phyloP scores from a whole-genome alignment of 2,888 invertebrate genomes.

The Agrenia bidenticulata region DNA sequence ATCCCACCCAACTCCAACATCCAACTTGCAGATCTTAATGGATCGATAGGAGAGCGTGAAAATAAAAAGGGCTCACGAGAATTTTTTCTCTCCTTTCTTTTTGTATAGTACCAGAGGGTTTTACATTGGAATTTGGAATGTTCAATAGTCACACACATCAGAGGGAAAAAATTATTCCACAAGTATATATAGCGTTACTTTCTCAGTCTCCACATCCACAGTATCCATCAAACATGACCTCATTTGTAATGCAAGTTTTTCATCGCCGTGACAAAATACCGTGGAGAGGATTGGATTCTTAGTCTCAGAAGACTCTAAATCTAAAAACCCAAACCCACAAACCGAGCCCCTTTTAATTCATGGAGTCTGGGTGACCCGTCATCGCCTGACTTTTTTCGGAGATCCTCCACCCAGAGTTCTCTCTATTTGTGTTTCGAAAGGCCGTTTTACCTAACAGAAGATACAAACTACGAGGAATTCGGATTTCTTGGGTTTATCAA shows the following conservation, averaged over 20 bases:
- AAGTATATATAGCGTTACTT: conserved; percentile 23
- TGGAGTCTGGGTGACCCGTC: too few species aligned
- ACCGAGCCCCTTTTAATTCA: too few species aligned
- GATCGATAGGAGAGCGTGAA: conserved; percentile 31
- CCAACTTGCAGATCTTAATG: conserved; percentile 20
- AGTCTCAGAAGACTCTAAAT: too few species aligned
- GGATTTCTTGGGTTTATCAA: too few species aligned
- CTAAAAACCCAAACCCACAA: too few species aligned
- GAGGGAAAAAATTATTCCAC: neutral
- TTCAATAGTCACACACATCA: neutral
- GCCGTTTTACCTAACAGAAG: too few species aligned
- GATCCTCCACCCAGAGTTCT: too few species aligned
- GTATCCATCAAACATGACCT: conserved; percentile 46
- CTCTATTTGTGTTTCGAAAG: too few species aligned
- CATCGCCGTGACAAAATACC: conserved; percentile 24
- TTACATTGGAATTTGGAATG: conserved; percentile 9
- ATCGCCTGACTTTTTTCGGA: too few species aligned
- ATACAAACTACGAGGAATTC: too few species aligned
- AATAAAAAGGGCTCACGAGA: conserved; percentile 25
- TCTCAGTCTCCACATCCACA: too few species aligned
- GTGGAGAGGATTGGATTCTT: conserved; percentile 8
- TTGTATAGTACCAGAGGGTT: too few species aligned
- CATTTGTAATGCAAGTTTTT: conserved; percentile 33
- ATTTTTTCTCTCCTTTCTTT: conserved; percentile 9
- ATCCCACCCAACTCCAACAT: neutral